Percentiles rank a stretch among this genome's conserved stretches.
Evolutionary conservation across 2,797 vertebrate genomes (phyloP).

Genomic region (Channa striata): DNA sequence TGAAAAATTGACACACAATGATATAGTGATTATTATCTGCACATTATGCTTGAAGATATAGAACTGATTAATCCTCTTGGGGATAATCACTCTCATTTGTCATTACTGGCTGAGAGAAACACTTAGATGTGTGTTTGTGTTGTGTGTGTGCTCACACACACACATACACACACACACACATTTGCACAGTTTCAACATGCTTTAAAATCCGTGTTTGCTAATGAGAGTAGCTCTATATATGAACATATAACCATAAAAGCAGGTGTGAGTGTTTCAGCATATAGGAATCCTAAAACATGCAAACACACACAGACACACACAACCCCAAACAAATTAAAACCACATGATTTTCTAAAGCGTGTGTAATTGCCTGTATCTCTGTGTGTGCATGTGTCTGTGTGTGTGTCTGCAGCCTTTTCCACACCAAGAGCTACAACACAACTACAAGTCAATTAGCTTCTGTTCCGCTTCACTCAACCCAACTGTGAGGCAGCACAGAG

Average conservation of each 20-base stretch:
- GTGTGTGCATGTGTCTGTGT: constrained; percentile 17
- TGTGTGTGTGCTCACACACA: neutral
- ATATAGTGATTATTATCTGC: no score
- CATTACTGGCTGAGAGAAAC: constrained; percentile 7
- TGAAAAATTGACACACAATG: no score
- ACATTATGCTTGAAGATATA: no score
- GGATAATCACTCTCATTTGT: constrained; percentile 22
- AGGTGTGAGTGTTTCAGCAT: constrained; percentile 28
- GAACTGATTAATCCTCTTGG: constrained; percentile 9
- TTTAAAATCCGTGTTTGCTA: constrained; percentile 42
- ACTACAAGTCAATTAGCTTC: constrained; percentile 65
- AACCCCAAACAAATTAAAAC: constrained; percentile 47
- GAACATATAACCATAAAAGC: constrained; percentile 7
- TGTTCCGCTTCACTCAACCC: constrained; percentile 46
- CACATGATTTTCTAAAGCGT: constrained; percentile 36
- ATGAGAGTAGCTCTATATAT: constrained; percentile 30
- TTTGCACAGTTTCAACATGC: constrained; percentile 6
- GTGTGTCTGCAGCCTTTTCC: constrained; percentile 15
- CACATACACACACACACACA: neutral
- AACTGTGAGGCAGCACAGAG: constrained; percentile 24
- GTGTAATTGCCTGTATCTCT: constrained; percentile 47
- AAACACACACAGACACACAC: constrained; percentile 16
- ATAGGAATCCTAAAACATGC: constrained; percentile 13
- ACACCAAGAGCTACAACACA: constrained; percentile 49
- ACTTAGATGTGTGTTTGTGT: constrained; percentile 1